Evolutionary conservation across 2,888 invertebrate species (phyloP).

Genomic region (Mallateleia sp.): DNA sequence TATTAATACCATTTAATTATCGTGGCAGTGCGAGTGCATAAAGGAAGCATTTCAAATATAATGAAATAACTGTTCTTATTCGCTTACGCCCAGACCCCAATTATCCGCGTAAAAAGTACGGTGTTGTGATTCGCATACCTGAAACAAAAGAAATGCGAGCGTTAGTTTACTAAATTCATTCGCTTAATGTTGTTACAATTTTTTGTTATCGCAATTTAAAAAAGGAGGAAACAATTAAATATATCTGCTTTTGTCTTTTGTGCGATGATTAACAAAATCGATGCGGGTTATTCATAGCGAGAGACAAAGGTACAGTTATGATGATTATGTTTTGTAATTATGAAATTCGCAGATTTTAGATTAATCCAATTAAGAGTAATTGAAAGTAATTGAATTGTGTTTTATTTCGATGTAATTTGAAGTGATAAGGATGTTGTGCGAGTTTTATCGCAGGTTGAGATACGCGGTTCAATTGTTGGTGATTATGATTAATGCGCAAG

Average conservation of each 20-base stretch:
- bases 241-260: conserved; percentile 18
- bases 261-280: conserved; percentile 51
- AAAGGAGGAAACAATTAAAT: conserved; percentile 50
- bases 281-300: conserved; percentile 26
- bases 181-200: conserved; percentile 30
- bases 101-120: conserved; percentile 57
- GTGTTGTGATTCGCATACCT: conserved; percentile 66
- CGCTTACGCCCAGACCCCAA: conserved; percentile 67
- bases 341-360: conserved; percentile 59
- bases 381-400: conserved; percentile 47
- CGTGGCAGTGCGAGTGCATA: conserved; percentile 5
- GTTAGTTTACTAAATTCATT: conserved; percentile 54
- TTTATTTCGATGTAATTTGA: conserved; percentile 49
- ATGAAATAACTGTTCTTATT: conserved; percentile 62
- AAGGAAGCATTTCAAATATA: conserved; percentile 54
- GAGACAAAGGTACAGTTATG: conserved; percentile 33
- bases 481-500: conserved; percentile 50
- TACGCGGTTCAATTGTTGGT: conserved; percentile 17
- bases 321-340: conserved; percentile 54
- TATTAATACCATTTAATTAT: conserved; percentile 59
- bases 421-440: conserved; percentile 32
- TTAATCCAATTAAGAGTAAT: conserved; percentile 69
- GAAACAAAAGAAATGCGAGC: conserved; percentile 64
- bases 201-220: conserved; percentile 31
- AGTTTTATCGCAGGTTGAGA: conserved; percentile 25